A percentile compares a stretch with the other conserved stretches of the same genome.
phyloP scores from a whole-genome alignment of 2,113 vertebrate genomes.

The Gasterosteus aculeatus region DNA sequence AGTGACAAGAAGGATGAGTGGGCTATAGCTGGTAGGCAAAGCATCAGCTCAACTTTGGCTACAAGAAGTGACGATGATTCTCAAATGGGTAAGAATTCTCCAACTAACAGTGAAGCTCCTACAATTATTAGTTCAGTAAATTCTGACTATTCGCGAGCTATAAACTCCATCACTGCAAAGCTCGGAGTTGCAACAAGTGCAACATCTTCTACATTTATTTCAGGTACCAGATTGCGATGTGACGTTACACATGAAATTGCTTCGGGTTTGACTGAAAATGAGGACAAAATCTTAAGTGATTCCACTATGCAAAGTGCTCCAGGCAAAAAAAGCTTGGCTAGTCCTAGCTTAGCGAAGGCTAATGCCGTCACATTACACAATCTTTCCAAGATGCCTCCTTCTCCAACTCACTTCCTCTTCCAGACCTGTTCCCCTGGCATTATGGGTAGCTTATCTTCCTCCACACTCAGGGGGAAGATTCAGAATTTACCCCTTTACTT shows the following conservation, averaged over 20 bases:
- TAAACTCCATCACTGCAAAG: conserved; percentile 66
- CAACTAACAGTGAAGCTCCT: conserved; percentile 10
- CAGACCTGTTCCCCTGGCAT: conserved; percentile 61
- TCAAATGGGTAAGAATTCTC: not conserved
- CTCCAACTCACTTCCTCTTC: conserved; percentile 60
- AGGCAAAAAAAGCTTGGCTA: conserved; percentile 10
- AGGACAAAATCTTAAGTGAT: conserved; percentile 3
- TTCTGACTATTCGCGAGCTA: conserved; percentile 45
- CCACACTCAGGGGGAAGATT: conserved; percentile 80
- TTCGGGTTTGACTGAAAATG: not conserved
- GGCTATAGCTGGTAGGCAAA: not conserved
- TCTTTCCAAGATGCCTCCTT: conserved; percentile 44
- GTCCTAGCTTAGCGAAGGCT: not conserved
- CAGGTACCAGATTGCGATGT: conserved; percentile 26
- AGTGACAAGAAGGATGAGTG: conserved; percentile 27
- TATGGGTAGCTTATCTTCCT: conserved; percentile 78
- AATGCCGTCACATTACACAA: conserved; percentile 20
- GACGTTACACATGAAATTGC: conserved; percentile 1
- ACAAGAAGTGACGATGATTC: conserved; percentile 11
- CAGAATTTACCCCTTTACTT: conserved; percentile 79
- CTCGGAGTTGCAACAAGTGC: conserved; percentile 48
- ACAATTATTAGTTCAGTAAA: not conserved
- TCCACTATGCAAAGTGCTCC: conserved; percentile 4
- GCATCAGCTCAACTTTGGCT: not conserved
- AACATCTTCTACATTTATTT: conserved; percentile 36